These are phyloP conservation scores for Zaprionus lachaisei DNA, from an alignment of 1,140 invertebrate species.

Conservation along the genomic window DNA sequence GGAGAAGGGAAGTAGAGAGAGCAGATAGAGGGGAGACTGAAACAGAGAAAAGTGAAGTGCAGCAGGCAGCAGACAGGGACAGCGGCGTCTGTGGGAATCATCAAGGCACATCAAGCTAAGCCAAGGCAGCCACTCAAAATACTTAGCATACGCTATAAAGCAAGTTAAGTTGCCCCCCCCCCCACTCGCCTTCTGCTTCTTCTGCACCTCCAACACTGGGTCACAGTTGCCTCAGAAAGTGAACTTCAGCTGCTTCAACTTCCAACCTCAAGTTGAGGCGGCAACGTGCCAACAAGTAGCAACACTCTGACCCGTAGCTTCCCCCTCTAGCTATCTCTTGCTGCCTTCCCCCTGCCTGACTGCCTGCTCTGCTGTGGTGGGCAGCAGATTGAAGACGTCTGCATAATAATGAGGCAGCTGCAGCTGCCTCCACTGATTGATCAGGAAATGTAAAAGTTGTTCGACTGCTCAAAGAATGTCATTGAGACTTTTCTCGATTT, in stretches of 20 bases:
- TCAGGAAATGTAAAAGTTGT: conserved; percentile 75
- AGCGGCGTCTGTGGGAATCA: no score
- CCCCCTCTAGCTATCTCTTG: neutral
- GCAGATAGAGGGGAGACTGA: neutral
- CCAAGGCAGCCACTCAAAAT: conserved; percentile 1
- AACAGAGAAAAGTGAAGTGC: no score
- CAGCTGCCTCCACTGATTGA: conserved; percentile 22
- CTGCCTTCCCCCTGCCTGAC: neutral
- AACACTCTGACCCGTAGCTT: conserved; percentile 18
- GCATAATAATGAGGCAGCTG: conserved; percentile 60
- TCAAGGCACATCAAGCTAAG: no score
- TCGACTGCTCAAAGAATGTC: conserved; percentile 69
- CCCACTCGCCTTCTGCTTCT: neutral
- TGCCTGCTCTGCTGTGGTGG: conserved; percentile 35
- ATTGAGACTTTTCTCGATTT: conserved; percentile 46
- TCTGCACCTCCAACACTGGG: neutral
- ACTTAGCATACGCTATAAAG: neutral
- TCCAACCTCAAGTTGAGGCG: conserved; percentile 33
- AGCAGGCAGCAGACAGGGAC: neutral
- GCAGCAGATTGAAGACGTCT: conserved; percentile 52
- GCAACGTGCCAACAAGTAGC: conserved; percentile 66
- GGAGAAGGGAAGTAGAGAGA: neutral
- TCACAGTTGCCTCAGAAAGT: conserved; percentile 42
- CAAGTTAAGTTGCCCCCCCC: neutral
- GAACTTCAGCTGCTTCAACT: conserved; percentile 35